These are phyloP conservation scores for Drosophila pruinosa DNA, from an alignment of 1,140 invertebrate genomes.

Conservation along the genomic window DNA sequence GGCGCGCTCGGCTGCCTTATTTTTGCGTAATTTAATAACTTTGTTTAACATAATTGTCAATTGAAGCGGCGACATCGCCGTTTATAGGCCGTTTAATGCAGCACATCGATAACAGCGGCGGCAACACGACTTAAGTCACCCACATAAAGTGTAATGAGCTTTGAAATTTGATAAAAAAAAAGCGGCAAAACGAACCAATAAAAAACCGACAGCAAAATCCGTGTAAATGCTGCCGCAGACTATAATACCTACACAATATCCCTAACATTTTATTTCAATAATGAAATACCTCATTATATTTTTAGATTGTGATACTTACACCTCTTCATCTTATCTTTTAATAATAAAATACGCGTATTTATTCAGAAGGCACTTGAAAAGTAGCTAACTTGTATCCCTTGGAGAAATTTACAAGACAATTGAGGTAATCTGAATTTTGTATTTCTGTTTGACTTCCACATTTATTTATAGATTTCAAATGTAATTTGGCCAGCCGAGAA, in stretches of 20 bases:
- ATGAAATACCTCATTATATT: slow-evolving; percentile 3
- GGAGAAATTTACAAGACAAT: not conserved
- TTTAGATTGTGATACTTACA: not conserved
- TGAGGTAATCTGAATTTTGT: not conserved
- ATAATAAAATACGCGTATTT: slow-evolving; percentile 1
- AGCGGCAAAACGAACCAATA: slow-evolving; percentile 10
- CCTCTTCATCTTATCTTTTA: not conserved
- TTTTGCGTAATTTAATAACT: slow-evolving; percentile 82
- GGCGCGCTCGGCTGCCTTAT: slow-evolving; percentile 60
- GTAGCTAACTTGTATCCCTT: not conserved
- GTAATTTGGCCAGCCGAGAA: not conserved
- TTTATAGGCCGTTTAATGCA: slow-evolving; percentile 71
- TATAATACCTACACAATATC: not conserved
- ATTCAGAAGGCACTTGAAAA: not conserved
- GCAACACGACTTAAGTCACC: slow-evolving; percentile 46
- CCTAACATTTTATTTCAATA: not conserved
- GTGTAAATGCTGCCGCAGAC: not conserved
- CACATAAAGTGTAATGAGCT: slow-evolving; percentile 75
- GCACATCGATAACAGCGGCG: slow-evolving; percentile 37
- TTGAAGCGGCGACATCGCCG: slow-evolving; percentile 72
- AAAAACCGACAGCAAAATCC: slow-evolving; percentile 1
- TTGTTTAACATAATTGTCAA: slow-evolving; percentile 82
- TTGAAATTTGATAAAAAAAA: slow-evolving; percentile 74
- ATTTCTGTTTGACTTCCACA: not conserved
- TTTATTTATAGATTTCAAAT: not conserved